A percentile compares a stretch with the other conserved stretches of the same genome.
Conservation (phyloP, 2,113 vertebrate species). For the Misgurnus mizolepis region DNA sequence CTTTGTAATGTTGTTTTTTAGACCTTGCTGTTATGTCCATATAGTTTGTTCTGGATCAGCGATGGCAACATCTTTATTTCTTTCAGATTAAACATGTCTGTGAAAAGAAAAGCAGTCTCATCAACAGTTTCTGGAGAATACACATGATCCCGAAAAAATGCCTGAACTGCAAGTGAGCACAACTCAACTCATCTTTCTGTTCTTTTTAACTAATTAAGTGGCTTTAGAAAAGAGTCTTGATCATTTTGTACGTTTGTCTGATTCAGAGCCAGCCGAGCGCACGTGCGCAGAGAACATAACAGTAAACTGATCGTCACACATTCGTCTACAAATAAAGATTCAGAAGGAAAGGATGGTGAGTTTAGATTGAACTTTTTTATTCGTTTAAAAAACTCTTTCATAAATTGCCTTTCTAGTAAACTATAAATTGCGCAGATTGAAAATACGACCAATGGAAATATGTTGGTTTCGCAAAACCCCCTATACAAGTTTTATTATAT, state of each 20-base stretch:
- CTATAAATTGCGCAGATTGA: too few relatives aligned
- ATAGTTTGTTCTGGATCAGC: not conserved
- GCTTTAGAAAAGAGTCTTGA: not conserved
- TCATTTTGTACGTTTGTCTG: not conserved
- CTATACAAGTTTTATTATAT: too few relatives aligned
- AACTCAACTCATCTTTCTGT: too few relatives aligned
- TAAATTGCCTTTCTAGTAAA: too few relatives aligned
- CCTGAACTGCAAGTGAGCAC: constrained; percentile 85
- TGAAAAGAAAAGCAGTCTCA: constrained; percentile 81
- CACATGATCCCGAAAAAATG: constrained; percentile 84
- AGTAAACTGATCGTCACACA: constrained; percentile 86
- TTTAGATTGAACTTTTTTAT: not conserved
- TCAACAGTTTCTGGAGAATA: constrained; percentile 84
- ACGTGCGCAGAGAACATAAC: constrained; percentile 89
- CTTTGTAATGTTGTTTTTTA: not conserved
- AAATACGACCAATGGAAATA: too few relatives aligned
- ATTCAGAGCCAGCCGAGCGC: constrained; percentile 74
- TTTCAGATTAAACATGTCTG: constrained; percentile 89
- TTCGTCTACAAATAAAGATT: constrained; percentile 61
- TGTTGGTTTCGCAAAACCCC: too few relatives aligned
- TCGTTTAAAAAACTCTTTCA: too few relatives aligned
- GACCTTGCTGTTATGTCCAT: too few relatives aligned
- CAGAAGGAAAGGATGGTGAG: constrained; percentile 38
- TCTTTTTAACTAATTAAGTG: not conserved
- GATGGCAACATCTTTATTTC: not conserved